phyloP scores from a whole-genome alignment of 2,113 vertebrate species.

The cat (Felis catus) region F.catus_Fca126_mat1.0 CM031411.1:94846501-94847000 shows the following conservation, averaged over 20 bases:
- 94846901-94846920: not conserved
- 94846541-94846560: not conserved
- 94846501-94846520: not conserved
- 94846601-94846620: not conserved
- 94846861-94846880: not conserved
- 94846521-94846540: not conserved
- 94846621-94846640: not conserved
- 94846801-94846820: not conserved
- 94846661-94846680: no score
- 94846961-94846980: not conserved
- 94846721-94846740: not conserved
- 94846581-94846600: not conserved
- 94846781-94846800: not conserved
- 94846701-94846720: not conserved
- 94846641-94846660: no score
- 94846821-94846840: not conserved
- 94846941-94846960: not conserved
- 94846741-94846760: not conserved
- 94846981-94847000: not conserved
- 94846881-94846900: not conserved
- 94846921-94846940: not conserved
- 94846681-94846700: no score
- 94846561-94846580: not conserved
- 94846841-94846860: not conserved
- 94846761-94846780: not conserved